Base-by-base conservation (phyloP, 1,140 invertebrate species). In the Lethrus apterus region DNA sequence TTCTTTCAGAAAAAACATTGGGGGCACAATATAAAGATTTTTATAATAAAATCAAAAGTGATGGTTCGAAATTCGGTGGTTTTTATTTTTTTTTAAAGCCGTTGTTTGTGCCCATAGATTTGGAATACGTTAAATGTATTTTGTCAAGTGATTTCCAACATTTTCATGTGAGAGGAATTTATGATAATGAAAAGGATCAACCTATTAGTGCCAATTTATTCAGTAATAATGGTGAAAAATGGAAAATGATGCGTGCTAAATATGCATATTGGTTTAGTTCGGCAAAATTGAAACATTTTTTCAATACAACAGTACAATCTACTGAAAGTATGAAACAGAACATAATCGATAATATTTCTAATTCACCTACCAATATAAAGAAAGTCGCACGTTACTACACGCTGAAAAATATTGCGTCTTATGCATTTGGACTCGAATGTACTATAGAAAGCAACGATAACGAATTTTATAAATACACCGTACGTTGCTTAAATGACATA, bases 161-260 rank as follows among this genome's bases (percentile, higher is more conserved):
- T 54, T 76, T 76, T 54, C 57, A 61, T 17, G 65, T 71, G 56
- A 57, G 70, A 42, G 66, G 67, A 1, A 2, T 69, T 0, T 59
- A 64, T n/a, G 49, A 58, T 3, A 66, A 68, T 30, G 65, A 63
- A 21, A 58, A 71, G 40, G 54, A 51, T 0, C 72, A 77, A 44
- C 59, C 67, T 2, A 29, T 79, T 1, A 59, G 63, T 2, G 65
- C 64, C 2, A 67, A 74, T 38, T 52, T 80, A 21, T 68, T 77
- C 32, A 54, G 49, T 8, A 29, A 70, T n/a, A 54, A 58, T 13
- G 71, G 68, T 13, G 49, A 58, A 26, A 55, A 65, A 45, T 77
- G 74, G 74, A 73, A 66, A 50, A 55, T 59, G 36, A 48, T 75
- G 2, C 47, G 74, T 36, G 45, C 32, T 3, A 67, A 68, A 46